phyloP scores from a whole-genome alignment of 2,113 vertebrate species.

The Melospiza melodia region DNA sequence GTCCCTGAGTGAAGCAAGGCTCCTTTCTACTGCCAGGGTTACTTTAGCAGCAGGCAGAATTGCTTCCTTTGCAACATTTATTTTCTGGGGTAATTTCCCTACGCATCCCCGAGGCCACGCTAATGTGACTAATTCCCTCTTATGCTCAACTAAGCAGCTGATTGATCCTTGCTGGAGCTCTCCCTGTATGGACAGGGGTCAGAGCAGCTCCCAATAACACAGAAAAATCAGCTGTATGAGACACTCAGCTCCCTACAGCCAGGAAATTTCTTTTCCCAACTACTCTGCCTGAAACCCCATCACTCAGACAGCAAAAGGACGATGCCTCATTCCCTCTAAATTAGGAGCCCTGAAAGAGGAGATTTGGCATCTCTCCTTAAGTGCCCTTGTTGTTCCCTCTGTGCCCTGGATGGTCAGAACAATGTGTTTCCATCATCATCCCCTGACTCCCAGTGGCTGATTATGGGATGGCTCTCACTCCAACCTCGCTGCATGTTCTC shows the following conservation, averaged over 20 bases:
- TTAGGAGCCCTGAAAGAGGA: not conserved
- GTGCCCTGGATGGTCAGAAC: not conserved
- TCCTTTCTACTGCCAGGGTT: not conserved
- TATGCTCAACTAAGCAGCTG: conserved; percentile 28
- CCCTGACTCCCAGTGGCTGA: not conserved
- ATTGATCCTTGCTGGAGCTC: conserved; percentile 27
- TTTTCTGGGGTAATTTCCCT: conserved; percentile 40
- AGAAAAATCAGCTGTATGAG: not conserved
- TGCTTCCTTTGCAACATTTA: conserved; percentile 15
- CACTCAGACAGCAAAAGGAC: not conserved
- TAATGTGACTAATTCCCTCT: not conserved
- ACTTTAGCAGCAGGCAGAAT: not conserved
- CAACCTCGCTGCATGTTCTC: accelerated
- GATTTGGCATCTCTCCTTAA: not conserved
- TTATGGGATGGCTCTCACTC: not conserved
- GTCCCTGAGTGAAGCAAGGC: not conserved
- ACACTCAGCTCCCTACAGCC: not conserved
- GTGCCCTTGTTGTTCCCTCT: not conserved
- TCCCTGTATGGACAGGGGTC: not conserved
- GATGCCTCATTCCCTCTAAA: not conserved
- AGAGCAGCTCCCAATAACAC: not conserved
- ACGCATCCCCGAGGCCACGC: not conserved
- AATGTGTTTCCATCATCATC: not conserved
- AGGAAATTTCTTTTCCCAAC: not conserved
- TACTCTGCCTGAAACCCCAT: not conserved